Evolutionary conservation across 2,113 vertebrate genomes (phyloP).

Genomic region (Tenrec ecaudatus): DNA sequence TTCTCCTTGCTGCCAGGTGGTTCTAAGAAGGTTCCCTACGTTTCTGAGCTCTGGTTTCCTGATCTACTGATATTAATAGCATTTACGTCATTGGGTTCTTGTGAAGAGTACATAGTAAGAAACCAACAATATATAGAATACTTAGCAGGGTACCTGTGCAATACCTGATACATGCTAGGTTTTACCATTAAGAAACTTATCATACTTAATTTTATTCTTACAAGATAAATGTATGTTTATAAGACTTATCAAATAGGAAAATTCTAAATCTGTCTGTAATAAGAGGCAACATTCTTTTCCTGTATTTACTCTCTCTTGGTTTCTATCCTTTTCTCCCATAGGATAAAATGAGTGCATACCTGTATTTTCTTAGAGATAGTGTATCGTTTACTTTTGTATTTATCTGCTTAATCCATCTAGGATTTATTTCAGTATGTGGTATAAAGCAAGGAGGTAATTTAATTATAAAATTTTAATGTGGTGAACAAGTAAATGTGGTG

Average conservation of each 20-base stretch:
- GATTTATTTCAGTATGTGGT: neutral
- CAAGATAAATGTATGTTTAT: neutral
- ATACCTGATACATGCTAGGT: neutral
- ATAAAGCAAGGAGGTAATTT: constrained; percentile 8
- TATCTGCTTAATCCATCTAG: neutral
- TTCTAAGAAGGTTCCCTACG: neutral
- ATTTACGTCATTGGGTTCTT: neutral
- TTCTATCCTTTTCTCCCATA: neutral
- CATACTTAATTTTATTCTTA: neutral
- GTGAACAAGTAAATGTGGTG: too few relatives aligned
- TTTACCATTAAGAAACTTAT: neutral
- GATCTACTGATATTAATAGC: neutral
- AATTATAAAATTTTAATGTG: too few relatives aligned
- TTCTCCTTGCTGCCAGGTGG: neutral
- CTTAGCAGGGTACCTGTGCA: neutral
- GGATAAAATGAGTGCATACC: neutral
- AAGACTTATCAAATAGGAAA: constrained; percentile 1
- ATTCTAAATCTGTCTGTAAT: neutral
- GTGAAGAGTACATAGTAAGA: neutral
- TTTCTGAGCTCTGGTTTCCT: neutral
- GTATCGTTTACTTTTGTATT: neutral
- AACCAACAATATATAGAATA: neutral
- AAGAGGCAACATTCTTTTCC: neutral
- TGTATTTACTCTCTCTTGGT: constrained; percentile 16
- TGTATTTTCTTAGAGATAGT: neutral